Conservation (phyloP, 1,140 invertebrate genomes). For the Bombus confusus region DNA sequence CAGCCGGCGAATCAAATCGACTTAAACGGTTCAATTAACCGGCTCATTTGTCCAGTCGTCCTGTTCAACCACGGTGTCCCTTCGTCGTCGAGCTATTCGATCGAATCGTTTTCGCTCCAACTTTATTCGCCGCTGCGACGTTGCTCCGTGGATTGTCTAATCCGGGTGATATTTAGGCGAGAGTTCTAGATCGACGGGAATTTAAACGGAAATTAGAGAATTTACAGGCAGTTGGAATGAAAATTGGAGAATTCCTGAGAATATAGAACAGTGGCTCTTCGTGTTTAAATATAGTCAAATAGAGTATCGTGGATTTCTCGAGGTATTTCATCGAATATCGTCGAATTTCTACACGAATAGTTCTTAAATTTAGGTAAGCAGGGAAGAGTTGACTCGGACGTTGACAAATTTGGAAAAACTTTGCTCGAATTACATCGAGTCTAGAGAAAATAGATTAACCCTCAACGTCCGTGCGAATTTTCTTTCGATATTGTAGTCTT, state of each 20-base stretch:
- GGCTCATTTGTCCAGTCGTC: constrained; percentile 12
- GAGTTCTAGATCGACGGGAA: neutral
- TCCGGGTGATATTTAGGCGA: neutral
- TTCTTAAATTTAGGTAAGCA: no score
- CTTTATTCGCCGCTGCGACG: neutral
- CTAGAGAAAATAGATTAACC: no score
- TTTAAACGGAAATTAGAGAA: neutral
- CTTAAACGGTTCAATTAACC: constrained; percentile 51
- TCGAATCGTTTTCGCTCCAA: neutral
- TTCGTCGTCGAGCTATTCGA: neutral
- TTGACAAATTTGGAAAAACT: no score
- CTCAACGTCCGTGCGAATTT: no score
- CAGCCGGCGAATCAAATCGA: constrained; percentile 20
- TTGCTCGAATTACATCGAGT: no score
- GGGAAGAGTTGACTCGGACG: no score
- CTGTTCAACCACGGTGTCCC: neutral
- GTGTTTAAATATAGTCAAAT: no score
- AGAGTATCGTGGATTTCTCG: no score
- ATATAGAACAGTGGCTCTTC: neutral
- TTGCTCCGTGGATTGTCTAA: neutral
- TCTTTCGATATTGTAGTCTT: no score
- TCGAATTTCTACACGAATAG: no score
- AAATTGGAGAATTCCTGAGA: neutral
- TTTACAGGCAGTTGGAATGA: neutral
- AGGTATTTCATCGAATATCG: no score